Evolutionary conservation across 2,113 vertebrate species (phyloP).

Genomic region (Pseudorasbora parva): DNA sequence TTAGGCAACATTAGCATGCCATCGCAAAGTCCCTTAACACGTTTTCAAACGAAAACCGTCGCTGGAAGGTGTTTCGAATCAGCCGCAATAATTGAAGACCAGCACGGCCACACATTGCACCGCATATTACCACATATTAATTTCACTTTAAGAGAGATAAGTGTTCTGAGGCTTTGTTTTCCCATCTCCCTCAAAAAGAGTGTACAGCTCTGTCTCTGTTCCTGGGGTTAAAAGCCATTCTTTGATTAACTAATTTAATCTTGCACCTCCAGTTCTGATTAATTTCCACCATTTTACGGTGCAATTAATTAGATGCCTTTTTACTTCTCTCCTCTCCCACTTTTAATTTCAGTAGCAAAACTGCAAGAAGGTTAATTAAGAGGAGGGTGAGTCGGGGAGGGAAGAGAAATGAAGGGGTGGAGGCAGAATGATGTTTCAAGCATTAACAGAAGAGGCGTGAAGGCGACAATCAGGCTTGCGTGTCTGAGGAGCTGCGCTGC

Average conservation of each 20-base stretch:
- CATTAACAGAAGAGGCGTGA: conserved; percentile 44
- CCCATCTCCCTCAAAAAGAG: conserved; percentile 10
- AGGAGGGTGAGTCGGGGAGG: conserved; percentile 48
- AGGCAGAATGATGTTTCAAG: conserved; percentile 30
- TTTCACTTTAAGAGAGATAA: conserved; percentile 36
- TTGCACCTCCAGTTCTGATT: conserved; percentile 53
- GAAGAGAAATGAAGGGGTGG: conserved; percentile 14
- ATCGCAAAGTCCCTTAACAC: conserved; percentile 39
- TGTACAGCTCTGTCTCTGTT: conserved; percentile 24
- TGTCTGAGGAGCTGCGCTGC: conserved; percentile 3
- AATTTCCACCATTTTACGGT: conserved; percentile 50
- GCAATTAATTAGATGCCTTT: conserved; percentile 62
- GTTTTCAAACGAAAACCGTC: conserved; percentile 46
- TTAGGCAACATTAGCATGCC: conserved; percentile 51
- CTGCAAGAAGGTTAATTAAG: conserved; percentile 62
- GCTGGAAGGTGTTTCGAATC: conserved; percentile 45
- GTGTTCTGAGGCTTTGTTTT: conserved; percentile 44
- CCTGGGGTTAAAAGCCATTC: conserved; percentile 52
- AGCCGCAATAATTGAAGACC: conserved; percentile 33
- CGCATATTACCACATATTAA: conserved; percentile 39
- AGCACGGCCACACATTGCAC: conserved; percentile 1
- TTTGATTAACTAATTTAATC: conserved; percentile 58
- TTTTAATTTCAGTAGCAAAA: conserved; percentile 58
- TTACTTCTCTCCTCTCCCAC: conserved; percentile 52
- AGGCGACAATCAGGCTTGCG: conserved; percentile 31